Evolutionary conservation across 2,888 invertebrate genomes (phyloP), one percentile per base, ranked within the genome.

Genomic region (Pollenia amentaria): DNA sequence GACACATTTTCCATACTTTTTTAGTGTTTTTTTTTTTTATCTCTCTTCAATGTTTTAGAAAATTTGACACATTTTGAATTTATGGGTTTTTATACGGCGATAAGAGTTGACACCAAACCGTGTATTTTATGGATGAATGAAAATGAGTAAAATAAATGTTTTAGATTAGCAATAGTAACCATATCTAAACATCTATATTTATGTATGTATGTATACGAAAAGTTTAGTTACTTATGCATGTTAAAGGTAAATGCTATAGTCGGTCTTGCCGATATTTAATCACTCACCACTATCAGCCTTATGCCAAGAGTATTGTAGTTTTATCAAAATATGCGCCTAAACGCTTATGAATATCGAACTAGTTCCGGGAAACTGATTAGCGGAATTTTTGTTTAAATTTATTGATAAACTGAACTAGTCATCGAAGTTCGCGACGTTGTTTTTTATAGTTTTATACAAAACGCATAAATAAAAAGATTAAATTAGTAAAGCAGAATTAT

Each of bases 51-150:
- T 62, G 69, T 76, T 76, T 69, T 69, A 18, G 62, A 62, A 82
- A 69, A 76, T 76, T 82, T 82, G 82, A 76, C 82, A 81, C 67
- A 82, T 69, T 82, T 76, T 62, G 51, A 82, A 82, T 76, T 76
- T 76, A 82, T 82, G 53, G 14, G 11, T 46, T 60, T 62, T 82
- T 62, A 29, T 44, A 12, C n/a, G 53, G 57, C 69, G 69, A 82
- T 82, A 76, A 69, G 44, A 76, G 82, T 62, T 70, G 76, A 82
- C 82, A 82, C 76, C 69, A 44, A 82, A 67, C 60, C 69, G 53
- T 76, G 69, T 83, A 70, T 64, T 69, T 70, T 70, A 70, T 53
- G 76, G 46, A 69, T 62, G 51, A 11, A 60, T 76, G 69, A 44
- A 82, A 67, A 76, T 70, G 69, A 70, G 46, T 55, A 16, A 44